phyloP scores from a whole-genome alignment of 2,797 vertebrate species.

The Cottoperca gobio region DNA sequence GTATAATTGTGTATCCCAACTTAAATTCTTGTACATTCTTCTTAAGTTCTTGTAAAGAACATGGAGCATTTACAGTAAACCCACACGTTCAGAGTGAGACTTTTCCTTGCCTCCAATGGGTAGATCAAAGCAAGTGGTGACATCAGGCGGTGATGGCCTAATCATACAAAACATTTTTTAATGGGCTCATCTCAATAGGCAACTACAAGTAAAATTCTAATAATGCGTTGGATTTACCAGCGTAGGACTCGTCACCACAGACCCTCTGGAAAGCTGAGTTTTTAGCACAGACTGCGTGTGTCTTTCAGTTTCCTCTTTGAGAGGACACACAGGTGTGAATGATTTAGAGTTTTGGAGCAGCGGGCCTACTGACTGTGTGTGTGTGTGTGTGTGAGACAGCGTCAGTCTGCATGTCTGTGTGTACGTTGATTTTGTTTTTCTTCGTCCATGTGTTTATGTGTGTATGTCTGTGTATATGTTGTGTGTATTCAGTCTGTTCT shows the following conservation, averaged over 20 bases:
- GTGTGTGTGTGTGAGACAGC: conserved; percentile 28
- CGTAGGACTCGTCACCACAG: conserved; percentile 22
- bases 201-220: conserved; percentile 39
- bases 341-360: conserved; percentile 73
- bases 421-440: conserved; percentile 14
- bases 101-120: conserved; percentile 35
- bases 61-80: conserved; percentile 30
- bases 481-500: conserved; percentile 48
- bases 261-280: conserved; percentile 30
- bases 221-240: conserved; percentile 32
- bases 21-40: too few species aligned
- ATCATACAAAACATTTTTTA: conserved; percentile 24
- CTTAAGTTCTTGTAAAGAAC: conserved; percentile 19
- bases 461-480: conserved; percentile 40
- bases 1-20: conserved; percentile 27
- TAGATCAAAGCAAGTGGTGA: conserved; percentile 32
- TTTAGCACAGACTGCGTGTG: conserved; percentile 44
- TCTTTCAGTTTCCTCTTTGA: conserved; percentile 67
- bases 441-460: conserved; percentile 18
- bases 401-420: conserved; percentile 45
- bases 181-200: conserved; percentile 15
- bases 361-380: conserved; percentile 34
- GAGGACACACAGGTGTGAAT: conserved; percentile 79
- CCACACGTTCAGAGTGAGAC: neutral
- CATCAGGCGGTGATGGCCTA: conserved; percentile 17